Conservation (phyloP, 2,113 vertebrate species). For the Python bivittatus region DNA sequence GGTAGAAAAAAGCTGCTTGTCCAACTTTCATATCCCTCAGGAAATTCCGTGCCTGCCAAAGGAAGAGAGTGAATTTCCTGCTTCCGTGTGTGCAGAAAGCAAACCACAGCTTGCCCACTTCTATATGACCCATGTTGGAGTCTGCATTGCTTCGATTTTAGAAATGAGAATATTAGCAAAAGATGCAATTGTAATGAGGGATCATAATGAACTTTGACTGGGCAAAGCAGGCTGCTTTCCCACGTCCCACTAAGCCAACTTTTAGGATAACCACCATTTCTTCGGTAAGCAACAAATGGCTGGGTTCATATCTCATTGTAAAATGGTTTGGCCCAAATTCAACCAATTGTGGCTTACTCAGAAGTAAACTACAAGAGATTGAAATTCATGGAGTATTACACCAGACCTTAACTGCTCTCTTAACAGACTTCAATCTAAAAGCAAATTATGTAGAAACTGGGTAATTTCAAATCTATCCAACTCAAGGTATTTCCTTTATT, state of each 20-base stretch:
- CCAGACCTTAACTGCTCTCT: background rate
- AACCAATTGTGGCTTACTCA: background rate
- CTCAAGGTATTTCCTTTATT: background rate
- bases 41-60: conserved; percentile 90
- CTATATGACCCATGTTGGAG: background rate
- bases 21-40: conserved; percentile 90
- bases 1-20: conserved; percentile 93
- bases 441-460: background rate
- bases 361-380: background rate
- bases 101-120: background rate
- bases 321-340: background rate
- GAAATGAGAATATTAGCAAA: background rate
- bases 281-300: background rate
- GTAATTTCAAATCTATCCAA: background rate
- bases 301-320: background rate
- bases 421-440: background rate
- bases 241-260: background rate
- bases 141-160: background rate
- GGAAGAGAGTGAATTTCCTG: background rate
- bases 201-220: background rate
- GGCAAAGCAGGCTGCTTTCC: background rate
- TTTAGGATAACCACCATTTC: background rate
- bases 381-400: background rate
- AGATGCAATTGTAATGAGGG: background rate
- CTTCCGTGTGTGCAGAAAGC: background rate